phyloP scores from a whole-genome alignment of 2,113 vertebrate species.

The Columbina picui region DNA sequence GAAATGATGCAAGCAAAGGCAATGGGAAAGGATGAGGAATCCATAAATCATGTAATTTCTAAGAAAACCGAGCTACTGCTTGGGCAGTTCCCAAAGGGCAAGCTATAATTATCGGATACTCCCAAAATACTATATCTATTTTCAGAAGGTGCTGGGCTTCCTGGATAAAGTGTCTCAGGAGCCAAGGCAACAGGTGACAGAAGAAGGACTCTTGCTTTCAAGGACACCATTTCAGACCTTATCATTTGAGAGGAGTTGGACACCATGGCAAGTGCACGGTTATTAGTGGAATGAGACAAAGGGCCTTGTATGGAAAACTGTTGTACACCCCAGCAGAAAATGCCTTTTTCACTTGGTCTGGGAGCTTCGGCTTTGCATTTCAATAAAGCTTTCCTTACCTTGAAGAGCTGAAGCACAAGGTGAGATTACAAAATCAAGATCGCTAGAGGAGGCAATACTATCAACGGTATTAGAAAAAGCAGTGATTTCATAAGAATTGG shows the following conservation, averaged over 20 bases:
- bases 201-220: neutral
- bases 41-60: too few relatives aligned
- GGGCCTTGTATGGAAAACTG: neutral
- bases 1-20: neutral
- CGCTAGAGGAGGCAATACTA: neutral
- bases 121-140: neutral
- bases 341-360: neutral
- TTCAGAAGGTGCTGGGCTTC: neutral
- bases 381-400: neutral
- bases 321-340: neutral
- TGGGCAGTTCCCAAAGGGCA: neutral
- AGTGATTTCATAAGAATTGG: neutral
- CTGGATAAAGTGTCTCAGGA: neutral
- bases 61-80: neutral
- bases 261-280: rapidly evolving
- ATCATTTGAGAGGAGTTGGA: neutral
- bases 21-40: neutral
- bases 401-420: neutral
- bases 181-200: neutral
- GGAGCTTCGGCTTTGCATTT: neutral
- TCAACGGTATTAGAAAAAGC: neutral
- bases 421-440: neutral
- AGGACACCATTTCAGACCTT: neutral
- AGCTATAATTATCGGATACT: neutral
- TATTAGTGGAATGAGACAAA: neutral